Percentiles rank a stretch among this genome's conserved stretches.
phyloP scores from a whole-genome alignment of 1,140 invertebrate species.

The Drosophila persimilis region DNA sequence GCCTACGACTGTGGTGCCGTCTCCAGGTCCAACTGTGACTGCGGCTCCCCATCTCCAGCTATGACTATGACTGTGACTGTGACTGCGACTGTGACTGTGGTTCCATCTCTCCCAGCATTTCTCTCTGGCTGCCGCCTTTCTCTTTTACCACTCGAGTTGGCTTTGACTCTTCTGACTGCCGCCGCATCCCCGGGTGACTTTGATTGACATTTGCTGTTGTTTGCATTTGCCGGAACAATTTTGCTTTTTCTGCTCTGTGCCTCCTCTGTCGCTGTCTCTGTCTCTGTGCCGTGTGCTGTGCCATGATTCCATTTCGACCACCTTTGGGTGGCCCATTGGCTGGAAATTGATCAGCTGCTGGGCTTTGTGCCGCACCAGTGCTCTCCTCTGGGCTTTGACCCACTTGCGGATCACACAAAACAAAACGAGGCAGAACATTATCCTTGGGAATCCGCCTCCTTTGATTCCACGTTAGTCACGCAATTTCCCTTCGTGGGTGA shows the following conservation, averaged over 20 bases:
- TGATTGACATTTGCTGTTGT: slow-evolving; percentile 76
- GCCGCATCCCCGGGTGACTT: slow-evolving; percentile 69
- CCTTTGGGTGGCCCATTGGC: slow-evolving; percentile 57
- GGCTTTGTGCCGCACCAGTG: slow-evolving; percentile 4
- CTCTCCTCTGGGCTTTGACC: slow-evolving; percentile 48
- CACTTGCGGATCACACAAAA: slow-evolving; percentile 34
- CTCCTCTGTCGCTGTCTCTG: slow-evolving; percentile 2
- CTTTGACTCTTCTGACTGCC: no score
- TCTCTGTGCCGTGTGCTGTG: slow-evolving; percentile 4
- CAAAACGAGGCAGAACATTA: slow-evolving; percentile 3
- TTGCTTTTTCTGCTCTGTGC: slow-evolving; percentile 32
- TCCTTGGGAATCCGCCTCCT: slow-evolving; percentile 27
- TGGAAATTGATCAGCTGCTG: slow-evolving; percentile 56
- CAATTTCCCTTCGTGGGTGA: slow-evolving; percentile 35
- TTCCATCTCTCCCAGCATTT: neutral
- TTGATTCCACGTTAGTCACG: slow-evolving; percentile 52
- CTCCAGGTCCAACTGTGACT: slow-evolving; percentile 40
- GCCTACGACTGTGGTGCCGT: neutral
- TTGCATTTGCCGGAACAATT: slow-evolving; percentile 71
- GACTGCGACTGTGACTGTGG: neutral
- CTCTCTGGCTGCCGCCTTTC: slow-evolving; percentile 52
- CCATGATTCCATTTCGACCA: slow-evolving; percentile 45
- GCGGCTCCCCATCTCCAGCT: slow-evolving; percentile 19
- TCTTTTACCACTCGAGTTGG: slow-evolving; percentile 73
- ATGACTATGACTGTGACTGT: neutral